Evolutionary conservation across 1,140 invertebrate species (phyloP).

Genomic region (Heliconius himera): DNA sequence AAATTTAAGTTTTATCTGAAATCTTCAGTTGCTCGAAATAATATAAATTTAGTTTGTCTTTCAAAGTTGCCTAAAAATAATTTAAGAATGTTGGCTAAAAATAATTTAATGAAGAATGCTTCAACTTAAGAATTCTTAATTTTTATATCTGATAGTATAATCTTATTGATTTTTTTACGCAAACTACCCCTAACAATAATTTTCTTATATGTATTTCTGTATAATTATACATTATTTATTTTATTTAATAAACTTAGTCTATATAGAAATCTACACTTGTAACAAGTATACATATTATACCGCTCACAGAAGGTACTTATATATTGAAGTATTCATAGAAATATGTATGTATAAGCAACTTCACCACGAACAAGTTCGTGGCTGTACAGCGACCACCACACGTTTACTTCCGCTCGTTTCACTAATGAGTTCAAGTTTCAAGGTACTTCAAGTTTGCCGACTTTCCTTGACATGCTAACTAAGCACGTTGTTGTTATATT

Average conservation of each 20-base stretch:
- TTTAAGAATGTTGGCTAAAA: too few relatives aligned
- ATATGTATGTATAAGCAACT: constrained; percentile 10
- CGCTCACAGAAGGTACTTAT: not conserved
- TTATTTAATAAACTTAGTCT: too few relatives aligned
- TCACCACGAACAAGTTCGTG: constrained; percentile 33
- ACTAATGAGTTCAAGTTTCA: constrained; percentile 44
- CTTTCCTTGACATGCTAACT: constrained; percentile 41
- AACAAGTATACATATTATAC: not conserved
- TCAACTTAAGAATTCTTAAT: too few relatives aligned
- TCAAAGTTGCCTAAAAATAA: not conserved
- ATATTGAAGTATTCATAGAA: not conserved
- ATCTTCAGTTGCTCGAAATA: not conserved
- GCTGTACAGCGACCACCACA: constrained; percentile 36
- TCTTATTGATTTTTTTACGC: too few relatives aligned
- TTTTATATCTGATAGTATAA: too few relatives aligned
- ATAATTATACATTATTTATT: too few relatives aligned
- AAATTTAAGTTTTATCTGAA: constrained; percentile 14
- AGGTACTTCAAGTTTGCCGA: constrained; percentile 38
- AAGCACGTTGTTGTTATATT: constrained; percentile 23
- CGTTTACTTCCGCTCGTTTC: constrained; percentile 41
- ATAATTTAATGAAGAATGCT: too few relatives aligned
- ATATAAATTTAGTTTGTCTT: not conserved
- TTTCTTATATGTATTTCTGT: too few relatives aligned
- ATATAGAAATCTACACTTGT: not conserved
- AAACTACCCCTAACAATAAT: too few relatives aligned